A percentile compares a stretch with the other conserved stretches of the same genome.
Evolutionary conservation across 2,797 vertebrate species (phyloP).

Genomic region (Mormyrops boulengeri): DNA sequence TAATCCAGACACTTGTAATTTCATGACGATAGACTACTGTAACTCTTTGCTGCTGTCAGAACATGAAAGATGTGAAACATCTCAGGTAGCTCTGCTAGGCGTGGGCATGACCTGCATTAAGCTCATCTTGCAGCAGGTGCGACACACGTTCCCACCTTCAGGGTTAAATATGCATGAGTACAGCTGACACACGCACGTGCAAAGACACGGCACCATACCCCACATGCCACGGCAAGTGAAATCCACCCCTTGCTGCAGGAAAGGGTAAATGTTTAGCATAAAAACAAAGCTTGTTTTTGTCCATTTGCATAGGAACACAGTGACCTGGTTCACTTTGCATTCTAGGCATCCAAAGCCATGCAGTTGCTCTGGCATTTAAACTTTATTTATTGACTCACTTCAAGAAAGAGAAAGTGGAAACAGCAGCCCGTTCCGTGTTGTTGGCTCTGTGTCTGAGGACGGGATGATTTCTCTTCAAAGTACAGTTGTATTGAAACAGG

Average conservation of each 20-base stretch:
- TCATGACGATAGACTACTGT: neutral
- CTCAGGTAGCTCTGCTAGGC: neutral
- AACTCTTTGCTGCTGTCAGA: neutral
- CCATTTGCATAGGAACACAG: neutral
- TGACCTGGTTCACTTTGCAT: neutral
- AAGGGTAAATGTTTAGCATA: neutral
- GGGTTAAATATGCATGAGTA: neutral
- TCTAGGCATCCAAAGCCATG: neutral
- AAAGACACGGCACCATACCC: neutral
- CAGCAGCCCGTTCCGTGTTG: neutral
- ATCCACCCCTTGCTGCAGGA: neutral
- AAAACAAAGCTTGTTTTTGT: neutral
- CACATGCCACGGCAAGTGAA: neutral
- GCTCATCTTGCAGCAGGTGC: neutral
- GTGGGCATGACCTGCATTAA: neutral
- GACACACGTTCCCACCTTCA: no score
- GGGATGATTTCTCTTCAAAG: neutral
- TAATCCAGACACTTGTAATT: neutral
- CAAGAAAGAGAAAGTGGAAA: neutral
- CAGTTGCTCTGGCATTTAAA: neutral
- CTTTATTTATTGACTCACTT: neutral
- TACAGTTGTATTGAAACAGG: neutral
- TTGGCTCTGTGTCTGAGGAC: neutral
- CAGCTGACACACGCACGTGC: neutral
- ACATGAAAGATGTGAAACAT: neutral